phyloP scores from a whole-genome alignment of 2,888 invertebrate species.

The Polydrusus cervinus region DNA sequence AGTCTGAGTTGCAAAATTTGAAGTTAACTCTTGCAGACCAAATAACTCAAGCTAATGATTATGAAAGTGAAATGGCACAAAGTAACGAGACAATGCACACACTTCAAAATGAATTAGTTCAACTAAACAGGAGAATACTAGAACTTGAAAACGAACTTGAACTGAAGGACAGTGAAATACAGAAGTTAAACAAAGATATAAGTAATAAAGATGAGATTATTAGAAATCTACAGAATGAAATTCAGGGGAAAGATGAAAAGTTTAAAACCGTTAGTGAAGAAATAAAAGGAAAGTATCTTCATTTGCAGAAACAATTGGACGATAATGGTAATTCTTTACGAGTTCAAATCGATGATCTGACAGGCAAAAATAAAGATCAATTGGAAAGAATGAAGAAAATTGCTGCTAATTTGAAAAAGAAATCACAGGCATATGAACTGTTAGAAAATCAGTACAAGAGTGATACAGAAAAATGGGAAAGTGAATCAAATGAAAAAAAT shows the following conservation, averaged over 20 bases:
- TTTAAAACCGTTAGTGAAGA: slow-evolving; percentile 67
- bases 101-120: slow-evolving; percentile 74
- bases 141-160: slow-evolving; percentile 62
- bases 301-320: slow-evolving; percentile 67
- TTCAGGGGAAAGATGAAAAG: slow-evolving; percentile 70
- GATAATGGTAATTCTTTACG: slow-evolving; percentile 65
- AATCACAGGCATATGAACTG: slow-evolving; percentile 78
- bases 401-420: slow-evolving; percentile 85
- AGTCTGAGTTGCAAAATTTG: slow-evolving; percentile 74
- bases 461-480: slow-evolving; percentile 66
- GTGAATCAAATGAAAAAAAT: slow-evolving; percentile 63
- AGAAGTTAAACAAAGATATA: slow-evolving; percentile 66
- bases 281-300: slow-evolving; percentile 68
- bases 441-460: slow-evolving; percentile 73
- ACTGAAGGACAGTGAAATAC: slow-evolving; percentile 72
- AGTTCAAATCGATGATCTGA: slow-evolving; percentile 72
- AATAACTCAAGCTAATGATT: slow-evolving; percentile 72
- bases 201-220: slow-evolving; percentile 67
- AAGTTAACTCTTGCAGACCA: slow-evolving; percentile 74
- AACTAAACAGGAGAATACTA: slow-evolving; percentile 75
- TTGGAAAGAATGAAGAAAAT: slow-evolving; percentile 86
- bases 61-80: slow-evolving; percentile 75
- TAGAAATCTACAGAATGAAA: slow-evolving; percentile 69
- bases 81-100: slow-evolving; percentile 76
- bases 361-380: slow-evolving; percentile 80